Evolutionary conservation across 2,888 invertebrate genomes (phyloP).

Genomic region (Fabriciana adippe): DNA sequence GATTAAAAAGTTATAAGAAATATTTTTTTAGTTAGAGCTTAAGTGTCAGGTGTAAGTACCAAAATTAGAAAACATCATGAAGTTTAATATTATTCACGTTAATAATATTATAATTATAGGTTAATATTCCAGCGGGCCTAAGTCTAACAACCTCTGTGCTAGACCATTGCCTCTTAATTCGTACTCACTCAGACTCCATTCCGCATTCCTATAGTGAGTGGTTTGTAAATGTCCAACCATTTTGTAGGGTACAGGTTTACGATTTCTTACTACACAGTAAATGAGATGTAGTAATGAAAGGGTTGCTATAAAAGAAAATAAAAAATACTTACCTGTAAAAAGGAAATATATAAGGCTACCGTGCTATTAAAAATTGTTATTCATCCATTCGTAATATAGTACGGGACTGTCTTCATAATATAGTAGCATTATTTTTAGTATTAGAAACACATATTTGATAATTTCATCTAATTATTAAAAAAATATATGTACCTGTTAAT

Average conservation of each 20-base stretch:
- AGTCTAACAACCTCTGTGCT: slow-evolving; percentile 21
- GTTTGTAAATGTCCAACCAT: slow-evolving; percentile 30
- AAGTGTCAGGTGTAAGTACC: background rate
- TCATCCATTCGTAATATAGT: too few relatives aligned
- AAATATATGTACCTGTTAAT: too few relatives aligned
- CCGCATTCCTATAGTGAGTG: slow-evolving; percentile 59
- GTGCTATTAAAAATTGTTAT: too few relatives aligned
- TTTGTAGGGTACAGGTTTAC: slow-evolving; percentile 28
- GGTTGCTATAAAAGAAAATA: too few relatives aligned
- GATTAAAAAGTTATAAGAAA: background rate
- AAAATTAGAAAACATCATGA: background rate
- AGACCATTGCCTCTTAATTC: slow-evolving; percentile 31
- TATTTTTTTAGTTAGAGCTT: background rate
- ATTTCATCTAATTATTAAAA: too few relatives aligned
- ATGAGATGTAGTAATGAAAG: slow-evolving; percentile 3
- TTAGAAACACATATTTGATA: too few relatives aligned
- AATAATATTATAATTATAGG: background rate
- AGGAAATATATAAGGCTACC: too few relatives aligned
- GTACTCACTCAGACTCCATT: slow-evolving; percentile 47
- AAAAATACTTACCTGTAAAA: too few relatives aligned
- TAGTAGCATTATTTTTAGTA: too few relatives aligned
- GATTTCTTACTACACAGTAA: slow-evolving; percentile 14
- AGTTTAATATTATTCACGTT: background rate
- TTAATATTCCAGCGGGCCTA: slow-evolving; percentile 5
- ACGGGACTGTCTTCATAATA: too few relatives aligned